A percentile compares a stretch with the other conserved stretches of the same genome.
These are phyloP conservation scores for Globodera ellingtonae DNA, from an alignment of 1,140 invertebrate genomes.

Conservation along the genomic window DNA sequence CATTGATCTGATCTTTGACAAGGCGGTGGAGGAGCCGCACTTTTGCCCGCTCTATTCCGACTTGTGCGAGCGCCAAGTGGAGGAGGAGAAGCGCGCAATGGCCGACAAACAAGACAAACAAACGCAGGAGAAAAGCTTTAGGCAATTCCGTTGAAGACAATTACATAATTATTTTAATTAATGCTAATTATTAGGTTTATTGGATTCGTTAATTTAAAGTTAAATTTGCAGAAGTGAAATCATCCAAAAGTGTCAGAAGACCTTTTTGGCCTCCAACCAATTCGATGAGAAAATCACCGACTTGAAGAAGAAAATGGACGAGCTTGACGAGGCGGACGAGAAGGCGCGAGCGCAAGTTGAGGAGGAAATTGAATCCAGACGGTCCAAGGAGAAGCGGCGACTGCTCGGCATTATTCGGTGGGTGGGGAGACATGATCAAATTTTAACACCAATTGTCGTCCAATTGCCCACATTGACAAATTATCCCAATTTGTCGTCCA, in stretches of 20 bases:
- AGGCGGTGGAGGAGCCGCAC: slow-evolving; percentile 62
- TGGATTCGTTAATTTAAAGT: too few species aligned
- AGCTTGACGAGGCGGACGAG: slow-evolving; percentile 29
- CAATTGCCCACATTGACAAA: too few species aligned
- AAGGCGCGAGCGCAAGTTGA: not conserved
- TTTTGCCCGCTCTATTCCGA: slow-evolving; percentile 62
- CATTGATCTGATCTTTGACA: slow-evolving; percentile 62
- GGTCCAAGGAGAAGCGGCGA: slow-evolving; percentile 35
- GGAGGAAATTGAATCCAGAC: slow-evolving; percentile 34
- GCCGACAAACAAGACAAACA: slow-evolving; percentile 4
- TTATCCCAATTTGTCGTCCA: too few species aligned
- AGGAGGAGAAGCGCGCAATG: slow-evolving; percentile 16
- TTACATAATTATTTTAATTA: too few species aligned
- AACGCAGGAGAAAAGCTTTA: slow-evolving; percentile 10
- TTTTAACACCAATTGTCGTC: too few species aligned
- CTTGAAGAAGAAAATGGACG: slow-evolving; percentile 17
- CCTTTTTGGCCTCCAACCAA: slow-evolving; percentile 39
- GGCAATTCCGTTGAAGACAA: not conserved
- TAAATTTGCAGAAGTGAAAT: slow-evolving; percentile 26
- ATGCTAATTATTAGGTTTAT: too few species aligned
- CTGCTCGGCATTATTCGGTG: slow-evolving; percentile 37
- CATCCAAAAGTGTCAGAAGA: slow-evolving; percentile 44
- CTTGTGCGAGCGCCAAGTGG: slow-evolving; percentile 56
- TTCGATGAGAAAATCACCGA: slow-evolving; percentile 37
- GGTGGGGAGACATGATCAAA: too few species aligned